Evolutionary conservation across 2,797 vertebrate genomes (phyloP), one percentile per base, ranked within the genome.

Genomic region (Eulemur albifrons): DNA sequence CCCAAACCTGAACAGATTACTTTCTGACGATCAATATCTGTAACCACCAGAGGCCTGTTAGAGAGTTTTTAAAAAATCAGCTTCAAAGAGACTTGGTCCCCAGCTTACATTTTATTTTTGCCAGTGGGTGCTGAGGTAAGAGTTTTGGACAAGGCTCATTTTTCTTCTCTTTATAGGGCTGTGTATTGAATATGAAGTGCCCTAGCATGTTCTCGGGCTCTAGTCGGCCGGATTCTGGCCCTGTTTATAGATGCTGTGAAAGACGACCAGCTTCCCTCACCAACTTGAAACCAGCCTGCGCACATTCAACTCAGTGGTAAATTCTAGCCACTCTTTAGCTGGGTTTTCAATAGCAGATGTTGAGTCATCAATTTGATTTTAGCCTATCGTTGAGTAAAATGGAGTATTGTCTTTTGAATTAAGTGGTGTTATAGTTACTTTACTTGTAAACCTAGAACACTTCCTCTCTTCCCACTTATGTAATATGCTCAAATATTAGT

Each of bases 21-120:
- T 99, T 99, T 99, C 98, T 99, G 97, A 98, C 98, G 97, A 99
- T 99, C 99, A 99, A 99, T 99, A 99, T 98, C 98, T 98, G 98
- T 98, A 98, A 99, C 98, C 99, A 99, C 99, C 98, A 99, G 99
- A 99, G 99, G 99, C 98, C 98, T 98, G 98, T 99, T 99, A 98
- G 98, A 99, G 98, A 98, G 97, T 96, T 97, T 97, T 98, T 96
- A 95, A 94, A 92, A 88, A 72, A 93, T 85, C 98, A 96, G 97
- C 98, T 98, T 99, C 98, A 98, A 98, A 98, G 98, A 98, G 98
- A 98, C 97, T 95, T 94, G 95, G 98, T 98, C 98, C 98, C 98
- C 95, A 97, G 98, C 98, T 98, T 97, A 97, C 97, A 93, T 98
- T 99, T 98, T 98, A 98, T 98, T 99, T 99, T 99, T 98, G 98